These are phyloP conservation scores for Beris chalybata DNA, from an alignment of 2,888 invertebrate genomes.

Conservation along the genomic window DNA sequence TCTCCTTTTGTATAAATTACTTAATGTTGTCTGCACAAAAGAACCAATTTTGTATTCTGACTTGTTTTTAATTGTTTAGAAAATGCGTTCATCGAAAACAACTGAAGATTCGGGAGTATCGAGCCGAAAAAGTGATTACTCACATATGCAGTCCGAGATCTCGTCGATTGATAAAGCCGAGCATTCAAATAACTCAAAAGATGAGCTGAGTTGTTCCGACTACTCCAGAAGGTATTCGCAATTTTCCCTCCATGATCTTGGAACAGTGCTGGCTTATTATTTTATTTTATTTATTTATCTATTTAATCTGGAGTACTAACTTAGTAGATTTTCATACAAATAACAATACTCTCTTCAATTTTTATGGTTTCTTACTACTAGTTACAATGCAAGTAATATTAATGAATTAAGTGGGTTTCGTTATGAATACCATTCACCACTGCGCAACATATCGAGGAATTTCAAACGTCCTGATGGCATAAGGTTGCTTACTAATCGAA, in stretches of 20 bases:
- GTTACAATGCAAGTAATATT: conserved; percentile 51
- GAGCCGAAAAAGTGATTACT: conserved; percentile 58
- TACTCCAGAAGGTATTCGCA: conserved; percentile 59
- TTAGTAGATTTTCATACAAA: too few species aligned
- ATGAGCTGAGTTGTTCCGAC: conserved; percentile 54
- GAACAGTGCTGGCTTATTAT: not conserved
- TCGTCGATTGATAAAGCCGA: conserved; percentile 57
- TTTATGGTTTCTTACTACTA: conserved; percentile 6
- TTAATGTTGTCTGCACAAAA: too few species aligned
- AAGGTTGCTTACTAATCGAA: conserved; percentile 41
- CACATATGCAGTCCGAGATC: conserved; percentile 60
- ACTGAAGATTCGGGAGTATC: conserved; percentile 59
- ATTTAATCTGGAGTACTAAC: too few species aligned
- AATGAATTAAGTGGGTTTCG: conserved; percentile 52
- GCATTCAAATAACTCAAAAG: conserved; percentile 50
- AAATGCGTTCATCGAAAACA: conserved; percentile 51
- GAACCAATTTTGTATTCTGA: conserved; percentile 11
- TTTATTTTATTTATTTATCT: not conserved
- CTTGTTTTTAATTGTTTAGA: conserved; percentile 43
- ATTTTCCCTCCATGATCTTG: conserved; percentile 23
- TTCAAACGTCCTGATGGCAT: conserved; percentile 55
- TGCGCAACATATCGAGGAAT: conserved; percentile 50
- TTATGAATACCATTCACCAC: conserved; percentile 50
- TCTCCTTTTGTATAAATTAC: too few species aligned
- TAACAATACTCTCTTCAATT: not conserved